Evolutionary conservation across 2,797 vertebrate species (phyloP), one percentile per base, ranked within the genome.

Genomic region (Sarcoramphus papa): DNA sequence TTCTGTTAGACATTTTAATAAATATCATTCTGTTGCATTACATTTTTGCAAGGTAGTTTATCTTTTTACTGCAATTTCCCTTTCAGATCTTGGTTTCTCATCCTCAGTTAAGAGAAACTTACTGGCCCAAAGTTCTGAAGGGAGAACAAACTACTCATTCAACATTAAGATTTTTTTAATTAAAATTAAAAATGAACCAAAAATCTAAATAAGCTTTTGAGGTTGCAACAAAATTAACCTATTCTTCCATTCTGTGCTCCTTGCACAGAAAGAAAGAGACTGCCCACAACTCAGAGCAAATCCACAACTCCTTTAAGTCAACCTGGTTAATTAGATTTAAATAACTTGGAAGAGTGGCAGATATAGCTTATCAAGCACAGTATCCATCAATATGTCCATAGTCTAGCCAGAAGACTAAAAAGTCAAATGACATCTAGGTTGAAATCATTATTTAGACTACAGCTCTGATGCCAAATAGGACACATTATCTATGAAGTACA

Each of bases 1-100:
- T 91, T 79, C 68, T 78, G 41, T 93, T 95, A 88, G 63, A 95
- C 88, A 90, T 87, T 54, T 80, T 85, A 87, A 93, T 54, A 79
- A 60, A 83, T 48, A 84, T 48, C 85, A 89, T 91, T 53, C 30
- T 19, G n/a, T 74, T 73, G 31, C 33, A 56, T 50, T 72, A 22
- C 9, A 14, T 64, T 74, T 63, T 51, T 74, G 45, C 21, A 43
- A 53, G 24, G 53, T 31, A 35, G 19, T 41, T 60, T 33, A 48
- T 12, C 27, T 67, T 77, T 73, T 78, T 53, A 83, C 13, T 18
- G 6, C 41, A 31, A 24, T 59, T 82, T 86, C 19, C 37, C n/a
- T 82, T 78, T 92, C 31, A 19, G 16, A 19, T 78, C 48, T 56
- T 64, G 10, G 21, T 43, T 74, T 68, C 72, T 82, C 31, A 56